Conservation (phyloP, 2,888 invertebrate genomes). For the Scotopteryx bipunctaria region DNA sequence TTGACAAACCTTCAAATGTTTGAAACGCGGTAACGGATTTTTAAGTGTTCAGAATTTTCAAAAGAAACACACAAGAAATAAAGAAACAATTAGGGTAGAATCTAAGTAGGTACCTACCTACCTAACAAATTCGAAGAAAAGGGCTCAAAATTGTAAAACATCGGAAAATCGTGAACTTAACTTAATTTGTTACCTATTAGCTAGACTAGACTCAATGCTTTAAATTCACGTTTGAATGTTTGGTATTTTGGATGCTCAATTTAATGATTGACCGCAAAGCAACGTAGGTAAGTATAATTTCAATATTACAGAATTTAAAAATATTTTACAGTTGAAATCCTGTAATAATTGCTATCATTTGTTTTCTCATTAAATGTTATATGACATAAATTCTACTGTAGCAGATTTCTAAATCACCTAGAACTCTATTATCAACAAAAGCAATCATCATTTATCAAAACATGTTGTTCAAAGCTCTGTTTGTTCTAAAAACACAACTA, state of each 20-base stretch:
- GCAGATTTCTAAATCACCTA: conserved; percentile 15
- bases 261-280: conserved; percentile 4
- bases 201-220: no score
- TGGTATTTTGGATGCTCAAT: conserved; percentile 3
- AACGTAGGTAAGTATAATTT: background rate
- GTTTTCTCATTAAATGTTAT: conserved; percentile 3
- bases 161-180: no score
- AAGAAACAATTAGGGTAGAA: no score
- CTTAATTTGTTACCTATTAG: no score
- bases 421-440: conserved; percentile 9
- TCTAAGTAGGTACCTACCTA: no score
- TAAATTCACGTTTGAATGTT: no score
- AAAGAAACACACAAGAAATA: no score
- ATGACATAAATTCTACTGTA: conserved; percentile 3
- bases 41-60: no score
- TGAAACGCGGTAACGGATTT: no score
- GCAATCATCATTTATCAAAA: conserved; percentile 36
- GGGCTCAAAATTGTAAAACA: no score
- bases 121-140: no score
- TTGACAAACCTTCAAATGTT: background rate
- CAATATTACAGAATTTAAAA: conserved; percentile 2
- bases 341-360: background rate
- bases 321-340: background rate
- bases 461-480: conserved; percentile 19
- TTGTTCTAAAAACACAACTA: conserved; percentile 23